These are phyloP conservation scores for Hydrochoerus hydrochaeris DNA, from an alignment of 2,113 vertebrate genomes.

Conservation along the genomic window DNA sequence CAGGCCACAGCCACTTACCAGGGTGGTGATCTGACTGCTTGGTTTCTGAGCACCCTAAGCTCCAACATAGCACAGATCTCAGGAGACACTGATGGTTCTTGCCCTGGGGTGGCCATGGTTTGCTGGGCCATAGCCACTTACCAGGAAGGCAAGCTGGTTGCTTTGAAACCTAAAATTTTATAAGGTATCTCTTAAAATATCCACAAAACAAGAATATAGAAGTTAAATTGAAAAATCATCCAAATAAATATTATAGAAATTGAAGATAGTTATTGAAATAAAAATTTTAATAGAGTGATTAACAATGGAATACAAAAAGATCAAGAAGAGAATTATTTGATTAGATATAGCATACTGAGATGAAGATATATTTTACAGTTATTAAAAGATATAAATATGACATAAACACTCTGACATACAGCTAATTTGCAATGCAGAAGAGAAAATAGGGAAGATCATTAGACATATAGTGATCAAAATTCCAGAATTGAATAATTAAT, in stretches of 20 bases:
- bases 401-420: neutral
- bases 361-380: neutral
- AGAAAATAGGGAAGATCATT: neutral
- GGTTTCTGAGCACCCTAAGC: no score
- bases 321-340: neutral
- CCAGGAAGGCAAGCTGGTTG: no score
- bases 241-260: neutral
- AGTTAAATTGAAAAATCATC: neutral
- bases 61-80: no score
- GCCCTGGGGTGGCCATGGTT: no score
- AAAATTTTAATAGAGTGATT: neutral
- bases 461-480: neutral
- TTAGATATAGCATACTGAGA: neutral
- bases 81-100: no score
- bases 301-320: neutral
- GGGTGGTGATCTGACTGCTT: no score
- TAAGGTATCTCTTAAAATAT: neutral
- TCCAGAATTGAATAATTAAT: neutral
- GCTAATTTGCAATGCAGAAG: neutral
- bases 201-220: neutral
- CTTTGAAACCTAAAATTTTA: neutral
- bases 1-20: no score
- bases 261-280: neutral
- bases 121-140: no score
- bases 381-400: neutral